These are phyloP conservation scores for Stenolophus ochropezus DNA, from an alignment of 2,888 invertebrate genomes.

Conservation along the genomic window DNA sequence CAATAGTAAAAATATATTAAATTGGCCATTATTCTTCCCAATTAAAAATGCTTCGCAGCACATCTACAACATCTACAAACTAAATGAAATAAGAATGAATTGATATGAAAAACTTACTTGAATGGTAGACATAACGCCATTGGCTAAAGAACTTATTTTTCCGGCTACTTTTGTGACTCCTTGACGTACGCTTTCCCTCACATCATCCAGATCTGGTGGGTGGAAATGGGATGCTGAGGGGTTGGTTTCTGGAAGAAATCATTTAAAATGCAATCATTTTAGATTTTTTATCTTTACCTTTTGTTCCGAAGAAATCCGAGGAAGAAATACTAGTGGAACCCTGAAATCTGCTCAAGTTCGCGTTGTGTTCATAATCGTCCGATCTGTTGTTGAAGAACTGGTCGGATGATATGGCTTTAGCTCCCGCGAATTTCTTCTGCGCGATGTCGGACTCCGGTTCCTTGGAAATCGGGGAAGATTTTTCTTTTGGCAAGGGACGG, in stretches of 20 bases:
- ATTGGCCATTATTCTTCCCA: neutral
- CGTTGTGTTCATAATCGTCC: slow-evolving; percentile 77
- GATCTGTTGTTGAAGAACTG: slow-evolving; percentile 91
- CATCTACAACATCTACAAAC: neutral
- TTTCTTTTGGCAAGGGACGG: slow-evolving; percentile 49
- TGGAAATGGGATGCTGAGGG: slow-evolving; percentile 71
- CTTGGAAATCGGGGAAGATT: slow-evolving; percentile 54
- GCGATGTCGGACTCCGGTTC: slow-evolving; percentile 80
- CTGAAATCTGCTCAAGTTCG: slow-evolving; percentile 85
- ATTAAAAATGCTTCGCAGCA: neutral
- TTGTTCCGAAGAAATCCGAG: slow-evolving; percentile 88
- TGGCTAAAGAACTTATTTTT: slow-evolving; percentile 94
- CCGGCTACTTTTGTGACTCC: slow-evolving; percentile 98
- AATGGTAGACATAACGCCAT: slow-evolving; percentile 93
- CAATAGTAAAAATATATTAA: neutral
- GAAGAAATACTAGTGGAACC: slow-evolving; percentile 97
- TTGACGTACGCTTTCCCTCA: slow-evolving; percentile 96
- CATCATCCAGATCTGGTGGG: slow-evolving; percentile 92
- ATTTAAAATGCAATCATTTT: neutral
- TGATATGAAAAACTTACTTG: slow-evolving; percentile 77
- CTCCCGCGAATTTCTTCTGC: slow-evolving; percentile 96
- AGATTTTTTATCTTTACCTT: slow-evolving; percentile 64
- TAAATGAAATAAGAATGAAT: neutral
- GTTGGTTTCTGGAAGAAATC: slow-evolving; percentile 44
- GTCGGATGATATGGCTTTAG: slow-evolving; percentile 98